These are phyloP conservation scores for Holotrichia oblita DNA, from an alignment of 1,140 invertebrate genomes.

Conservation along the genomic window DNA sequence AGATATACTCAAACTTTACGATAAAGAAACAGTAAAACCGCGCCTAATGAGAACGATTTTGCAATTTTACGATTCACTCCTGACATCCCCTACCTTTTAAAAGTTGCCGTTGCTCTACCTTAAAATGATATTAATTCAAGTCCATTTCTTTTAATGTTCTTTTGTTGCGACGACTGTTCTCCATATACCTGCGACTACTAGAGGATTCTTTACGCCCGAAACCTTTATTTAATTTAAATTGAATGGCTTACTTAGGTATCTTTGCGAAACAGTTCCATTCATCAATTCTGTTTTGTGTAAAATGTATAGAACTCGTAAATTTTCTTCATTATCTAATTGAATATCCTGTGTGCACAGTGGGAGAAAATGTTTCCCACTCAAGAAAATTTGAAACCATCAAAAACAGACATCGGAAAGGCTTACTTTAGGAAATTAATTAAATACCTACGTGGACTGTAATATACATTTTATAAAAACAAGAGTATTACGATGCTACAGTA, in stretches of 20 bases:
- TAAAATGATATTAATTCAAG: not conserved
- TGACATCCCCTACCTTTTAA: not conserved
- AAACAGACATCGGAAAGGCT: too few relatives aligned
- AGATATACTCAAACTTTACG: not conserved
- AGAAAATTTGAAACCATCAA: too few relatives aligned
- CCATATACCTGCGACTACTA: not conserved
- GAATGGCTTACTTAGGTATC: not conserved
- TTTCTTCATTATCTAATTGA: too few relatives aligned
- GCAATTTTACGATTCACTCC: not conserved
- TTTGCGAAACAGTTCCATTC: too few relatives aligned
- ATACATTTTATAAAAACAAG: too few relatives aligned
- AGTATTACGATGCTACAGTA: too few relatives aligned
- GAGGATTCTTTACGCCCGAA: not conserved
- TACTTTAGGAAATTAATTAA: too few relatives aligned
- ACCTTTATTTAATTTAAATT: not conserved
- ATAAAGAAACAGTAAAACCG: conserved; percentile 8
- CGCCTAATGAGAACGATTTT: not conserved
- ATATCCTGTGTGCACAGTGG: too few relatives aligned
- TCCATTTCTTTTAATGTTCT: conserved; percentile 9
- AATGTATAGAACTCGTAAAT: too few relatives aligned
- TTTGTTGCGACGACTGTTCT: not conserved
- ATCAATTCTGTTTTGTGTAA: too few relatives aligned
- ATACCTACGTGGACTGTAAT: too few relatives aligned
- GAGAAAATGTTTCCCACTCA: too few relatives aligned
- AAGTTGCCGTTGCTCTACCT: not conserved